These are phyloP conservation scores for Dinomys branickii DNA, from an alignment of 2,113 vertebrate species.

Conservation along the genomic window DNA sequence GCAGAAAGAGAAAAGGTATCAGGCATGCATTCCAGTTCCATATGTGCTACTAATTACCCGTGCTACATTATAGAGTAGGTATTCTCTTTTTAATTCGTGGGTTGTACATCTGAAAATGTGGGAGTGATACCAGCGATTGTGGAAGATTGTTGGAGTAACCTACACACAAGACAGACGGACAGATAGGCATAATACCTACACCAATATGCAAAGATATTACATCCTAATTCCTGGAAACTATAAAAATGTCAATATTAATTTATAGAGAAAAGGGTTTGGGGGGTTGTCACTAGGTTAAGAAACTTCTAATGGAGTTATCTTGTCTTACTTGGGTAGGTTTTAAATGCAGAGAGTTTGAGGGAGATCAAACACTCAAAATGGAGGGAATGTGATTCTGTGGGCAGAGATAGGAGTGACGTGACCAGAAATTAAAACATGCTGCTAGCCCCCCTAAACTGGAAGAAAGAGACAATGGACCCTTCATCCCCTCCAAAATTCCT, in stretches of 20 bases:
- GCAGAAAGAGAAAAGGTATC: not conserved
- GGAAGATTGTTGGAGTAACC: not conserved
- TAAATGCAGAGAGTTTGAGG: not conserved
- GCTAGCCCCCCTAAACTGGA: accelerated
- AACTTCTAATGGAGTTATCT: not conserved
- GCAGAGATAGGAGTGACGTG: not conserved
- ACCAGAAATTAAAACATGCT: not conserved
- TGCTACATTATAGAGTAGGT: not conserved
- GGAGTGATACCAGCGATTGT: not conserved
- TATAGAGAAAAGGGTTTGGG: not conserved
- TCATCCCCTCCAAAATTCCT: accelerated
- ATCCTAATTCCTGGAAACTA: not conserved
- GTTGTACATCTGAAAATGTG: not conserved
- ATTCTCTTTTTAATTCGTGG: not conserved
- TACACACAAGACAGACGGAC: not conserved
- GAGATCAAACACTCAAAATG: not conserved
- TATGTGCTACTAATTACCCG: not conserved
- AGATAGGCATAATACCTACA: not conserved
- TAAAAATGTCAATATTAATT: not conserved
- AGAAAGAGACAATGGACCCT: not conserved
- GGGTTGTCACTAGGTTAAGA: not conserved
- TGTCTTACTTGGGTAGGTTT: not conserved
- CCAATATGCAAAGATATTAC: not conserved
- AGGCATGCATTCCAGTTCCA: not conserved
- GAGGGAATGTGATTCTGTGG: not conserved